Conservation (phyloP, 1,140 invertebrate genomes). For the Ruditapes philippinarum region DNA sequence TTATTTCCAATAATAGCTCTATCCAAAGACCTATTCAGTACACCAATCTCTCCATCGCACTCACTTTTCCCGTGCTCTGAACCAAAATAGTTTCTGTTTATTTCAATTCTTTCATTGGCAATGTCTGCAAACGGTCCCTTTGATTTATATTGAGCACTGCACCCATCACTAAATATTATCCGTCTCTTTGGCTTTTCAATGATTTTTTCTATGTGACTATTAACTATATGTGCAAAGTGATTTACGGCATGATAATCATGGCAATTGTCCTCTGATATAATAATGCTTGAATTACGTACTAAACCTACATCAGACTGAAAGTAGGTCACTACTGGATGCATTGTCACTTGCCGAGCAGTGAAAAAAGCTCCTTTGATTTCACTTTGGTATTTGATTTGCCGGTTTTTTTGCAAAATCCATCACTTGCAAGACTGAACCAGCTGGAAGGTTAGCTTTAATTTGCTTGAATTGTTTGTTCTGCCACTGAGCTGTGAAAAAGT, state of each 20-base stretch:
- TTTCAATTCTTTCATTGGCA: neutral
- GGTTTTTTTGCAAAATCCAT: slow-evolving; percentile 74
- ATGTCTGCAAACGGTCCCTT: slow-evolving; percentile 61
- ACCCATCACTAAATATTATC: slow-evolving; percentile 56
- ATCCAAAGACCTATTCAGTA: slow-evolving; percentile 65
- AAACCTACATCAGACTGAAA: neutral
- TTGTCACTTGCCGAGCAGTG: slow-evolving; percentile 44
- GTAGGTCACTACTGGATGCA: slow-evolving; percentile 57
- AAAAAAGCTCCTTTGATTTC: slow-evolving; percentile 63
- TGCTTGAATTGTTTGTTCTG: slow-evolving; percentile 52
- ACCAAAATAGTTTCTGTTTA: slow-evolving; percentile 67
- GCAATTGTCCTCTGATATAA: slow-evolving; percentile 48
- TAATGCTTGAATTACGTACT: slow-evolving; percentile 19
- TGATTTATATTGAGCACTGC: slow-evolving; percentile 58
- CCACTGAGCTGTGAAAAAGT: slow-evolving; percentile 65
- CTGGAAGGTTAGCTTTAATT: slow-evolving; percentile 53
- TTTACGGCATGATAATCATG: slow-evolving; percentile 64
- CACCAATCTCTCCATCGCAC: slow-evolving; percentile 67
- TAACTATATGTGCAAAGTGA: slow-evolving; percentile 13
- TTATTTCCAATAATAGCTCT: slow-evolving; percentile 48
- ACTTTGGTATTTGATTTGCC: slow-evolving; percentile 45
- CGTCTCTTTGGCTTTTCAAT: neutral
- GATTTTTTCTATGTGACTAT: neutral
- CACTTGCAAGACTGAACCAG: slow-evolving; percentile 18
- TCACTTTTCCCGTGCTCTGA: slow-evolving; percentile 70